Conservation (phyloP, 2,113 vertebrate genomes). For the Scytalopus superciliaris region DNA sequence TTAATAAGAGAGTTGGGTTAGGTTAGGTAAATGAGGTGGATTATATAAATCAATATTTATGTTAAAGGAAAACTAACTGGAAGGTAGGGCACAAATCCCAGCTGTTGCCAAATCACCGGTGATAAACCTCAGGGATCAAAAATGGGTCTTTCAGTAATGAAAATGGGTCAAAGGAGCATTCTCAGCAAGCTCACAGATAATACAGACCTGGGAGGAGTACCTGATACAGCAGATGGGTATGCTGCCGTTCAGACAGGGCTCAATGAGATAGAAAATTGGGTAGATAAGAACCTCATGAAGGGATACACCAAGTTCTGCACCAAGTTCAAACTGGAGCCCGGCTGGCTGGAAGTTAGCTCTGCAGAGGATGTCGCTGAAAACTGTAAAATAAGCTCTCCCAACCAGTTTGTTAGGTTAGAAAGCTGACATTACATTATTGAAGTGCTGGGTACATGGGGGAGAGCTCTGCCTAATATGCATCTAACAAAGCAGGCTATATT, state of each 20-base stretch:
- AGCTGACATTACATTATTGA: neutral
- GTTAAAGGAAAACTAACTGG: neutral
- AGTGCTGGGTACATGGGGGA: neutral
- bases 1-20: neutral
- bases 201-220: neutral
- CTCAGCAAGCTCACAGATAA: neutral
- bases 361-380: neutral
- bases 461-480: neutral
- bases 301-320: neutral
- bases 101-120: neutral
- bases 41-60: neutral
- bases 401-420: neutral
- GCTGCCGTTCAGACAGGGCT: neutral
- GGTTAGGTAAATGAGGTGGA: neutral
- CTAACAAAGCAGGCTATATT: neutral
- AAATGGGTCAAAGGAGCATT: neutral
- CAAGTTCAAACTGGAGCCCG: rapidly evolving
- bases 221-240: neutral
- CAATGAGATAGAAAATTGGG: neutral
- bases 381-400: neutral
- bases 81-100: neutral
- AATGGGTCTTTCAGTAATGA: neutral
- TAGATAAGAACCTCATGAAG: neutral
- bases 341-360: neutral
- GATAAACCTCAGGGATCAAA: rapidly evolving